phyloP scores from a whole-genome alignment of 2,888 invertebrate genomes.

The Oxycera nigricornis region DNA sequence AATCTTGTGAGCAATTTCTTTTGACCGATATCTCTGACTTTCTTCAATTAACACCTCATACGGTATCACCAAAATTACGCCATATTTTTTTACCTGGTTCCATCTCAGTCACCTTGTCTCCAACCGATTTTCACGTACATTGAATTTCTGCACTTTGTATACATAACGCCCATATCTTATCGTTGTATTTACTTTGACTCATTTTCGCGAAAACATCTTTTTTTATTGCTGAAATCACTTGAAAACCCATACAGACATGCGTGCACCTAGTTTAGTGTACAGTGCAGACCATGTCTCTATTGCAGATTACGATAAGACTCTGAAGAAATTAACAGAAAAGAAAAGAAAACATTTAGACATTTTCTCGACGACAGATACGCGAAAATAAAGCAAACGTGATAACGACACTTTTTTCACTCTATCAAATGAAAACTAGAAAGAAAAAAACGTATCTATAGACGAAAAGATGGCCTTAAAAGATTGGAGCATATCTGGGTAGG shows the following conservation, averaged over 20 bases:
- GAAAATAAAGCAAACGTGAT: neutral
- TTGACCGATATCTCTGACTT: too few species aligned
- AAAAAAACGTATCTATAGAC: too few species aligned
- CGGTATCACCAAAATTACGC: too few species aligned
- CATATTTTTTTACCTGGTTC: too few species aligned
- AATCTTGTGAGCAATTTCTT: too few species aligned
- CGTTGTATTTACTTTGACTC: neutral
- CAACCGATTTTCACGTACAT: neutral
- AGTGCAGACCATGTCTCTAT: neutral
- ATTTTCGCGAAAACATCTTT: neutral
- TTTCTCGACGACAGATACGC: too few species aligned
- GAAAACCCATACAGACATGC: too few species aligned
- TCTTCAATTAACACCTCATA: too few species aligned
- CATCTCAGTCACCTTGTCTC: neutral
- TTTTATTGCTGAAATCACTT: neutral
- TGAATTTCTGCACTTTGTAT: too few species aligned
- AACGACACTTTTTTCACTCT: neutral
- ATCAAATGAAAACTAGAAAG: too few species aligned
- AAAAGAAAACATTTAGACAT: neutral
- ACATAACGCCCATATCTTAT: too few species aligned
- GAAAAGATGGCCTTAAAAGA: constrained; percentile 2
- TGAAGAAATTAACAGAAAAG: neutral
- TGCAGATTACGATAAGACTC: neutral
- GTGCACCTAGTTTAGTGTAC: too few species aligned
- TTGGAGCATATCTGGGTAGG: neutral